Base-by-base conservation (phyloP, 2,113 vertebrate species). In the Pipa parva region DNA sequence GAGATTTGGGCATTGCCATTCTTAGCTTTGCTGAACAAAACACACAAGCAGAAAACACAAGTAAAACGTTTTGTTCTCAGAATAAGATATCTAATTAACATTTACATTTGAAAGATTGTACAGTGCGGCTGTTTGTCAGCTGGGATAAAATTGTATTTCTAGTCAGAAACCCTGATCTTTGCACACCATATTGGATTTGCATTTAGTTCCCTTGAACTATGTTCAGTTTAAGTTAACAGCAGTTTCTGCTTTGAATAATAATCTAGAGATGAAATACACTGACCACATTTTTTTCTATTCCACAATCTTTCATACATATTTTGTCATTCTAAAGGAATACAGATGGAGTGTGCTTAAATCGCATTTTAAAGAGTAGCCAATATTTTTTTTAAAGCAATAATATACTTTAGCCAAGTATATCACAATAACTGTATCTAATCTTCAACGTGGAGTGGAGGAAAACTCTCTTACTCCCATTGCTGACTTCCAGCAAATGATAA, bases 11-110 rank as follows among this genome's bases (percentile, higher is more conserved):
- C 25, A 65, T 65, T 65, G 55, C 26, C 36, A 46, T 29, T 65
- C 63, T 65, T 45, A 56, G 18, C 46, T 46, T 48, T 66, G 63
- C 56, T 27, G 37, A 45, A 45, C n/a, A 28, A 55, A 64, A 55
- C 50, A 64, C 63, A 64, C 50, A 42, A 42, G 52, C 50, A 55
- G 63, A 42, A 45, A 66, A 66, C 45, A 26, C 63, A n/a, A 66
- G 37, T 56, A 56, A 56, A 54, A 39, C 48, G 63, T 57, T 48
- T 26, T 33, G 36, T 54, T 31, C 39, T 57, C 22, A 22, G 26
- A 66, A 66, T 52, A 57, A 57, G 63, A 66, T 36, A 57, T 24
- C 20, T 66, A 57, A 66, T 66, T 66, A 66, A 64, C 24, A 29
- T 55, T 64, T 55, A 55, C 63, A 26, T 54, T 29, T 21, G 50